Evolutionary conservation across 2,888 invertebrate species (phyloP).

Genomic region (Pyrrhosoma nymphula): DNA sequence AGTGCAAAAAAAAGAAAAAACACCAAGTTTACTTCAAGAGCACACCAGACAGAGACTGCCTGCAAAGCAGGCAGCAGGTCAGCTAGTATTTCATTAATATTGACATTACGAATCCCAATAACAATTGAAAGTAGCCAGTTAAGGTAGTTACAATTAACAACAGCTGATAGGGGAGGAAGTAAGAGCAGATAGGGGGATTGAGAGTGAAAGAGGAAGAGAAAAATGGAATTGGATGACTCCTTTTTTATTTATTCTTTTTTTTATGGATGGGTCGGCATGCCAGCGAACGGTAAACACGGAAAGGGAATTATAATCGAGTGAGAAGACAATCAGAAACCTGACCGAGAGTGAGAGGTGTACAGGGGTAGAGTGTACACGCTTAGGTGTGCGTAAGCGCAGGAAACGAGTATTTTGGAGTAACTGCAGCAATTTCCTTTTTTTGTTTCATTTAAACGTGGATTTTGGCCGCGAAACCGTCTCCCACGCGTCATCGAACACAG

Average conservation of each 20-base stretch:
- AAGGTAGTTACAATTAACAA: not conserved
- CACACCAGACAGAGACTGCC: no score
- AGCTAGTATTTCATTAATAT: not conserved
- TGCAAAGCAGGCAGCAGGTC: no score
- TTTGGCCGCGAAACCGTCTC: not conserved
- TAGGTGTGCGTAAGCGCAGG: not conserved
- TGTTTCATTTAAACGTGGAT: not conserved
- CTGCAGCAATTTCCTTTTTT: not conserved
- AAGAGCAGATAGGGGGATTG: not conserved
- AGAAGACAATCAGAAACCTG: constrained; percentile 22
- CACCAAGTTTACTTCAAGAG: no score
- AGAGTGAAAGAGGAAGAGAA: not conserved
- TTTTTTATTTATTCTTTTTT: not conserved
- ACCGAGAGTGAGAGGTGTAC: not conserved
- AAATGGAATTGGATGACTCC: not conserved
- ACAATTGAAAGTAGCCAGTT: not conserved
- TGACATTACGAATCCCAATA: not conserved
- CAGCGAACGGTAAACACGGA: constrained; percentile 25
- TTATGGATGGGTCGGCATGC: not conserved
- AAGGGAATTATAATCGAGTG: constrained; percentile 31
- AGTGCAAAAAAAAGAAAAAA: no score
- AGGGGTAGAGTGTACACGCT: not conserved
- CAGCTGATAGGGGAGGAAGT: not conserved
- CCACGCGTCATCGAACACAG: not conserved
- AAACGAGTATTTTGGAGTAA: not conserved